Evolutionary conservation across 2,113 vertebrate genomes (phyloP), one percentile per base, ranked within the genome.

Genomic region (Pardalotus punctatus): DNA sequence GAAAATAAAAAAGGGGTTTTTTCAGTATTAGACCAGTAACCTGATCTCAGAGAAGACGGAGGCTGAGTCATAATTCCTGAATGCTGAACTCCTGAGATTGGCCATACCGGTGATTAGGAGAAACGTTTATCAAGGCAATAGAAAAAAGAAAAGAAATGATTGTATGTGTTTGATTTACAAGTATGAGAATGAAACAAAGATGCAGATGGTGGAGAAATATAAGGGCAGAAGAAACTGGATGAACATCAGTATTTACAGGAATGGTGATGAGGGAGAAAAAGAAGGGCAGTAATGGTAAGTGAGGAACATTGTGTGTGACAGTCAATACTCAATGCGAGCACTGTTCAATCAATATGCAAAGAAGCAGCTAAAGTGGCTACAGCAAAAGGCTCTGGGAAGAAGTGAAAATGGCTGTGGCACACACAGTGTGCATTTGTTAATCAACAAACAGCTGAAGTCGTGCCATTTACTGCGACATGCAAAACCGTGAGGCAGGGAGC

Each of bases 341-440:
- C 69, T 38, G 31, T 79, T 92, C 88, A 87, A 92, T 96, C 96
- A 96, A 93, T 93, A 94, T 96, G 94, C 82, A 95, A 93, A 95
- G 90, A 27, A 88, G 76, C 69, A 89, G 66, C 69, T 87, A 64
- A 82, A 96, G 92, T 88, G 86, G 62, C 85, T 91, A 62, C 62
- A 80, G 76, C 81, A 64, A 82, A 70, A 61, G 3, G 2, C 64
- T 91, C 47, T 5, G 36, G 7, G 45, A 93, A 73, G 86, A 60
- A 73, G 23, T 82, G 90, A 77, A 95, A 96, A 96, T 84, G 92
- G 77, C 91, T 96, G 88, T 80, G 61, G 67, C 67, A 88, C 74
- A 69, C 17, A 86, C 48, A 69, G 61, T 2, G 47, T 1, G 12
- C 47, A 54, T 88, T 95, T 80, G 82, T 91, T 96, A 87, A 88